A percentile compares a stretch with the other conserved stretches of the same genome.
Evolutionary conservation across 1,140 invertebrate species (phyloP).

Genomic region (Drosophila bipectinata): DNA sequence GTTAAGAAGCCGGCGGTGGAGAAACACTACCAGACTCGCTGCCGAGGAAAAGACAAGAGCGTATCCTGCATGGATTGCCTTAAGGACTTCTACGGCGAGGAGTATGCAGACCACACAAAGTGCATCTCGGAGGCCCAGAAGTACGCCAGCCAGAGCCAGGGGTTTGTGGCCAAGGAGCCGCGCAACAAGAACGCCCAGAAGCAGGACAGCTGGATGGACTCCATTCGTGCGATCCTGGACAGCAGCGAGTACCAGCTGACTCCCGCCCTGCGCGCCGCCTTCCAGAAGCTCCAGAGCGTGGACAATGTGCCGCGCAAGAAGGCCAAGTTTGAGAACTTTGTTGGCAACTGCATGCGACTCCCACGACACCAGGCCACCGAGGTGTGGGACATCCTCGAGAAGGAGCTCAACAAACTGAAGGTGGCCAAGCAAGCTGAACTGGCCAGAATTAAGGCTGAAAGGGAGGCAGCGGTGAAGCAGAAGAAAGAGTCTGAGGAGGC

Average conservation of each 20-base stretch:
- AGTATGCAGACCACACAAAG: slow-evolving; percentile 93
- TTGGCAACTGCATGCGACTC: slow-evolving; percentile 86
- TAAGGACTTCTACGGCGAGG: slow-evolving; percentile 92
- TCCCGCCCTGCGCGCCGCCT: slow-evolving; percentile 86
- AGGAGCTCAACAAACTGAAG: slow-evolving; percentile 86
- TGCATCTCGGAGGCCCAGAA: slow-evolving; percentile 96
- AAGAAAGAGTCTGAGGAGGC: slow-evolving; percentile 33
- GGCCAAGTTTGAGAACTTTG: slow-evolving; percentile 93
- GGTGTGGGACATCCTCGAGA: slow-evolving; percentile 89
- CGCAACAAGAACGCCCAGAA: slow-evolving; percentile 95
- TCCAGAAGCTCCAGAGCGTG: slow-evolving; percentile 89
- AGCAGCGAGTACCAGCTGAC: slow-evolving; percentile 86
- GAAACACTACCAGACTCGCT: slow-evolving; percentile 92
- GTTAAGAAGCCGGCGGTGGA: slow-evolving; percentile 96
- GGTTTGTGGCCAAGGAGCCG: slow-evolving; percentile 89
- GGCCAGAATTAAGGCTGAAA: slow-evolving; percentile 50
- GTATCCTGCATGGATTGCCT: slow-evolving; percentile 96
- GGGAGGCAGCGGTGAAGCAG: slow-evolving; percentile 19
- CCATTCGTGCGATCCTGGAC: slow-evolving; percentile 89
- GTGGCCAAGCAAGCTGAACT: slow-evolving; percentile 67
- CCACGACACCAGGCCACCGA: slow-evolving; percentile 86
- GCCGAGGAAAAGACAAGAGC: slow-evolving; percentile 86
- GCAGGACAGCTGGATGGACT: slow-evolving; percentile 94
- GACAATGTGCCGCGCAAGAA: slow-evolving; percentile 97
- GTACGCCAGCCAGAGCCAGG: slow-evolving; percentile 90